phyloP scores from a whole-genome alignment of 2,888 invertebrate genomes.

The Galeopsomyia nigrocyanea region DNA sequence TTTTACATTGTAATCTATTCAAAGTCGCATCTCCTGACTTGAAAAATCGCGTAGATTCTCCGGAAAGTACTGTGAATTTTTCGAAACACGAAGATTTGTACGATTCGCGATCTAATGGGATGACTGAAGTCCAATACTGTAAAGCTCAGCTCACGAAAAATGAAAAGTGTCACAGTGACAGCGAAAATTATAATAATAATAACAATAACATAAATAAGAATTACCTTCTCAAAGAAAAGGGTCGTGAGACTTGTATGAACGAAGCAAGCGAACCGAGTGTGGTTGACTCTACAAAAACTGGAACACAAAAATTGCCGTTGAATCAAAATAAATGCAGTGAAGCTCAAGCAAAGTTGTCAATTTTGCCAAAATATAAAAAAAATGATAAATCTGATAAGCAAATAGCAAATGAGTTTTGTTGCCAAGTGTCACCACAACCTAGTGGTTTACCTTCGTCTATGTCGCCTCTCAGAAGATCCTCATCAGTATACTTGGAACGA shows the following conservation, averaged over 20 bases:
- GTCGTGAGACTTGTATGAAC: slow-evolving; percentile 13
- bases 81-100: slow-evolving; percentile 44
- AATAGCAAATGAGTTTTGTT: slow-evolving; percentile 43
- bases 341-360: slow-evolving; percentile 55
- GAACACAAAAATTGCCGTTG: too few species aligned
- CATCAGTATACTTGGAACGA: slow-evolving; percentile 72
- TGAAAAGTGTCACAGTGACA: slow-evolving; percentile 56
- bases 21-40: slow-evolving; percentile 45
- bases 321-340: slow-evolving; percentile 51
- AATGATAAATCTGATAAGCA: slow-evolving; percentile 33
- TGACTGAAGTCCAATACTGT: slow-evolving; percentile 54
- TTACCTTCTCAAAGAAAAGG: neutral
- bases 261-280: slow-evolving; percentile 7
- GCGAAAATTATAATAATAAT: slow-evolving; percentile 38
- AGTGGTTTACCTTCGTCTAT: slow-evolving; percentile 74
- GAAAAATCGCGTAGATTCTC: slow-evolving; percentile 57
- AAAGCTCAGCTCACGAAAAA: slow-evolving; percentile 7
- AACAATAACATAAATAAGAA: slow-evolving; percentile 4
- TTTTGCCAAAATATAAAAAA: slow-evolving; percentile 8
- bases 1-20: slow-evolving; percentile 55
- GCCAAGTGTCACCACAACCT: slow-evolving; percentile 75
- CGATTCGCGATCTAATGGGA: slow-evolving; percentile 37
- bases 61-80: slow-evolving; percentile 59
- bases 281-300: slow-evolving; percentile 40
- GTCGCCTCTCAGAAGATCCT: slow-evolving; percentile 55